phyloP scores from a whole-genome alignment of 1,140 invertebrate genomes.

The Sycobia sp. region DNA sequence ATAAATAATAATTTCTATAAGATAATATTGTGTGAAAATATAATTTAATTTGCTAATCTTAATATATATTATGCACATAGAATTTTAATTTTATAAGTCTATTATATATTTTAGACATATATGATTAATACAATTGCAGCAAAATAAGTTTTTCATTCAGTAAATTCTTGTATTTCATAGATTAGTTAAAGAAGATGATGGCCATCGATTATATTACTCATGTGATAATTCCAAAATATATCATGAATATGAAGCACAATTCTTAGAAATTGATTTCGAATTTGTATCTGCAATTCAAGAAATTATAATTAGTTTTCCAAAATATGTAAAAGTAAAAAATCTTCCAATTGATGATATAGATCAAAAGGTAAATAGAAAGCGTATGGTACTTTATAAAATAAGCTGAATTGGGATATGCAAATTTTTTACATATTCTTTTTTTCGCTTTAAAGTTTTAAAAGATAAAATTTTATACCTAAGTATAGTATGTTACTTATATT shows the following conservation, averaged over 20 bases:
- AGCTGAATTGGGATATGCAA: no score
- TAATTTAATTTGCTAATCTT: no score
- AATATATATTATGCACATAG: neutral
- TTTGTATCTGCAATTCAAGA: slow-evolving; percentile 72
- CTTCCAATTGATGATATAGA: slow-evolving; percentile 70
- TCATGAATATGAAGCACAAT: slow-evolving; percentile 80
- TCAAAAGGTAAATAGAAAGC: slow-evolving; percentile 64
- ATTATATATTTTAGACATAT: slow-evolving; percentile 19
- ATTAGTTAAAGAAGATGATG: slow-evolving; percentile 72
- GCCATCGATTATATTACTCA: slow-evolving; percentile 76
- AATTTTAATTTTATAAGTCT: neutral
- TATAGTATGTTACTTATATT: no score
- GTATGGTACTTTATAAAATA: no score
- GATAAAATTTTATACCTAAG: no score
- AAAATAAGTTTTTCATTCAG: no score
- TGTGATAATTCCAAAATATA: slow-evolving; percentile 84
- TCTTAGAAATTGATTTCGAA: slow-evolving; percentile 72
- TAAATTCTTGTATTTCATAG: slow-evolving; percentile 56
- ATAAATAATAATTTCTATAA: no score
- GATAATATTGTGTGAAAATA: no score
- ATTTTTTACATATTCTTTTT: no score
- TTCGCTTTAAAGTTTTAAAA: no score
- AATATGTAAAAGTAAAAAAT: slow-evolving; percentile 73
- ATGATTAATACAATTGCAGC: no score
- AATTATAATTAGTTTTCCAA: slow-evolving; percentile 77